A percentile compares a stretch with the other conserved stretches of the same genome.
Evolutionary conservation across 1,140 invertebrate species (phyloP).

Genomic region (Sycobia sp.): DNA sequence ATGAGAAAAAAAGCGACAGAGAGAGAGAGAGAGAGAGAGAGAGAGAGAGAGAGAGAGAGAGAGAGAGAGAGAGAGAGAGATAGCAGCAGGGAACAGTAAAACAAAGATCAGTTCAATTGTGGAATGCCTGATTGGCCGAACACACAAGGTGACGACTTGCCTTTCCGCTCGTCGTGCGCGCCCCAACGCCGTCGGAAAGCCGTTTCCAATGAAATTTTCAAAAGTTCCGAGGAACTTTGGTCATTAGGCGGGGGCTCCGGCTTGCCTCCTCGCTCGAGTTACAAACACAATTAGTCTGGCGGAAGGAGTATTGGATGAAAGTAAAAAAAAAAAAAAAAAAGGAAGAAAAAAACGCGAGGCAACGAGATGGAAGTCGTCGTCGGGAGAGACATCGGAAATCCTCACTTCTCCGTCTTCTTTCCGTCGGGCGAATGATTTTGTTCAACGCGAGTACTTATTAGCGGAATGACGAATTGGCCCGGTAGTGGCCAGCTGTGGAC

Average conservation of each 20-base stretch:
- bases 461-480: constrained; percentile 1
- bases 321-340: constrained; percentile 1
- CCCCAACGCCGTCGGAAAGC: background rate
- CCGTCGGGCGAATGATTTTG: background rate
- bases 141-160: background rate
- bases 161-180: background rate
- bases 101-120: constrained; percentile 10
- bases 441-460: background rate
- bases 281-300: constrained; percentile 39
- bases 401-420: background rate
- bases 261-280: constrained; percentile 14
- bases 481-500: too few relatives aligned
- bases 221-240: constrained; percentile 43
- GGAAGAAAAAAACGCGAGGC: too few relatives aligned
- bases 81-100: too few relatives aligned
- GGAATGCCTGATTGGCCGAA: constrained; percentile 22
- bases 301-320: too few relatives aligned
- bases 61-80: too few relatives aligned
- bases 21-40: background rate
- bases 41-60: background rate
- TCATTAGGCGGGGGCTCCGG: constrained; percentile 39
- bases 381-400: background rate
- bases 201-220: constrained; percentile 42
- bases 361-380: too few relatives aligned
- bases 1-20: too few relatives aligned